Conservation (phyloP, 2,113 vertebrate species). For the Myiozetetes cayanensis region DNA sequence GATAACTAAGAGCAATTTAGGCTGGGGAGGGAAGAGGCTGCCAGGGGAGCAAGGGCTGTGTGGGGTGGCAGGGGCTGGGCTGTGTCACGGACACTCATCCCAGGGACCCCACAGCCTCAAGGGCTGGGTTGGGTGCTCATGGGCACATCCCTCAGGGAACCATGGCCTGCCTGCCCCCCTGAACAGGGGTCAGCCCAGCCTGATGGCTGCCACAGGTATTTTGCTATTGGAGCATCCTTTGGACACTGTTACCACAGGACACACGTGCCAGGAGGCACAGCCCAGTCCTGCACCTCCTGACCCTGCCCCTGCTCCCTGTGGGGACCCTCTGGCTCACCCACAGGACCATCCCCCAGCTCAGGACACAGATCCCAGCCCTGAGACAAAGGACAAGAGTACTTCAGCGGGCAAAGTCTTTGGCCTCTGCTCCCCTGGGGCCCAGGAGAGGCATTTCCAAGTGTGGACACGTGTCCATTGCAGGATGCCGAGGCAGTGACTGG, state of each 20-base stretch:
- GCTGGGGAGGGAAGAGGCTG: neutral
- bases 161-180: neutral
- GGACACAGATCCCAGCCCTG: neutral
- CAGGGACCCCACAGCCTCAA: neutral
- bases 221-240: neutral
- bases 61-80: neutral
- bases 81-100: neutral
- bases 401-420: neutral
- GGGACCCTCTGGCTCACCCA: neutral
- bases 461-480: neutral
- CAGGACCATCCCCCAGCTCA: neutral
- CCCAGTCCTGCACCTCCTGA: neutral
- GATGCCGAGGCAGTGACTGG: rapidly evolving
- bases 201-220: neutral
- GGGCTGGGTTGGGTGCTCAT: neutral
- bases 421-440: neutral
- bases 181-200: neutral
- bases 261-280: rapidly evolving
- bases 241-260: rapidly evolving
- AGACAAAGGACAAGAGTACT: neutral
- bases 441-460: neutral
- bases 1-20: neutral
- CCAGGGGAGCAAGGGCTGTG: neutral
- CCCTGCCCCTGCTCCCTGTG: neutral
- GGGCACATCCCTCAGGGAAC: neutral